These are phyloP conservation scores for Mythimna lalbum DNA, from an alignment of 2,888 invertebrate genomes.

Conservation along the genomic window DNA sequence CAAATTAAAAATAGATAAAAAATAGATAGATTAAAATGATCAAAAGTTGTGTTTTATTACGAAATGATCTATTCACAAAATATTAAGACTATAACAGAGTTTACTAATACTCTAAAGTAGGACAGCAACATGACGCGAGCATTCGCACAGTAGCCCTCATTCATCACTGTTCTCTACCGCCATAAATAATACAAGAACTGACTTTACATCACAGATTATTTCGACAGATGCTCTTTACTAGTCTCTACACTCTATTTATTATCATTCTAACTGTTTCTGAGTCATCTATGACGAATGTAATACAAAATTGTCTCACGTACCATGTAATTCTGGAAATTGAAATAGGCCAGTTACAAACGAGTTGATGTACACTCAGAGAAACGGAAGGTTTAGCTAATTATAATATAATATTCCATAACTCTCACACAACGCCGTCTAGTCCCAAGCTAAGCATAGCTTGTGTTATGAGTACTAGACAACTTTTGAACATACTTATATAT, in stretches of 20 bases:
- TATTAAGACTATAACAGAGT: no score
- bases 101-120: constrained; percentile 13
- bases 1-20: no score
- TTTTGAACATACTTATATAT: no score
- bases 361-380: not conserved
- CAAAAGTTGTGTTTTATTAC: no score
- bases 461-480: no score
- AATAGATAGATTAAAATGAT: no score
- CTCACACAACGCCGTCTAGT: no score
- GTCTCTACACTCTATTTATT: constrained; percentile 28
- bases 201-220: constrained; percentile 33
- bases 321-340: constrained; percentile 2
- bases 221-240: constrained; percentile 44
- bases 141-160: constrained; percentile 49
- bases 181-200: constrained; percentile 51
- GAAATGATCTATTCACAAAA: no score
- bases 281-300: constrained; percentile 35
- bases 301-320: constrained; percentile 44
- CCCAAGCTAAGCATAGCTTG: no score
- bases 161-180: constrained; percentile 46
- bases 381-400: not conserved
- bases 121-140: constrained; percentile 19
- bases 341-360: constrained; percentile 17
- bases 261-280: constrained; percentile 41
- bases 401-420: no score